phyloP scores from a whole-genome alignment of 2,888 invertebrate species.

The Agriopis marginaria region DNA sequence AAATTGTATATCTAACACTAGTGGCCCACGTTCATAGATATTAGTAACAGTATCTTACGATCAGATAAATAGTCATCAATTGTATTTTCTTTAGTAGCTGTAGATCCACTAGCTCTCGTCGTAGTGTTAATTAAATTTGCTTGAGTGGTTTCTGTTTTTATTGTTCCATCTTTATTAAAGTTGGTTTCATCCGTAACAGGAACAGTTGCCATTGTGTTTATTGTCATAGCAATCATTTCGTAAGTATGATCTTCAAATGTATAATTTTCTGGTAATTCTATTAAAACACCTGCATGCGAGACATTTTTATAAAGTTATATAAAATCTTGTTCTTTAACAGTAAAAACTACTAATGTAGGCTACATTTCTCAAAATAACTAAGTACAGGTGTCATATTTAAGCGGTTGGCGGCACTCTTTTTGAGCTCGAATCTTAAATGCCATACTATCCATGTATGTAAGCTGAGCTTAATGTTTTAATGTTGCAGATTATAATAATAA shows the following conservation, averaged over 20 bases:
- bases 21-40: neutral
- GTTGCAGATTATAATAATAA: no score
- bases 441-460: no score
- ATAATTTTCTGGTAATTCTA: conserved; percentile 14
- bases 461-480: no score
- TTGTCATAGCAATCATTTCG: neutral
- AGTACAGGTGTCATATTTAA: no score
- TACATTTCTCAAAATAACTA: neutral
- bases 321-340: neutral
- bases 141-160: conserved; percentile 13
- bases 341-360: neutral
- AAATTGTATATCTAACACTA: neutral
- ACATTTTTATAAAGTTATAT: neutral
- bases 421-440: no score
- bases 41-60: conserved; percentile 63
- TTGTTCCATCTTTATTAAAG: neutral
- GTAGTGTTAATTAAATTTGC: conserved; percentile 26
- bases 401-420: no score
- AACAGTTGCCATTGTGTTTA: neutral
- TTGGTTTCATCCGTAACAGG: neutral
- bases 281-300: neutral
- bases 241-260: conserved; percentile 1
- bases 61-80: conserved; percentile 68
- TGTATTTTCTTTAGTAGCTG: conserved; percentile 29
- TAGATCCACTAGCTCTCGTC: conserved; percentile 40